Conservation (phyloP, 2,113 vertebrate genomes). For the Xenopus borealis region DNA sequence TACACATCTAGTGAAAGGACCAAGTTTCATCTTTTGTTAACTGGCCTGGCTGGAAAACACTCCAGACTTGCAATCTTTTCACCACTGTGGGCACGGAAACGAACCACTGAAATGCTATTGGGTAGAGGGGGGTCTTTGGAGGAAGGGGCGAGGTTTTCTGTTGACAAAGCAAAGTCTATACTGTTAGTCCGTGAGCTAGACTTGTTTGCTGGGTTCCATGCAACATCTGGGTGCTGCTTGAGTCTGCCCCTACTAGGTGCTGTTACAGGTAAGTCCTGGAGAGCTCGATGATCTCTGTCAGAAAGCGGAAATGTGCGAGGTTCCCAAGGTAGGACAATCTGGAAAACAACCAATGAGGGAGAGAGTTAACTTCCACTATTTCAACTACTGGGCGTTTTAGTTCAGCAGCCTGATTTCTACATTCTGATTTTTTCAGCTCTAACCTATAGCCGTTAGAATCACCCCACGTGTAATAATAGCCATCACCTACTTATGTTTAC, state of each 20-base stretch:
- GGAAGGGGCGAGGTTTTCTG: background rate
- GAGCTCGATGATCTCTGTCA: constrained; percentile 36
- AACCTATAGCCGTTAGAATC: no score
- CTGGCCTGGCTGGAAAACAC: constrained; percentile 6
- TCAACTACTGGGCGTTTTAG: no score
- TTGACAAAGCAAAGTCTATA: background rate
- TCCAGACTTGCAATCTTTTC: constrained; percentile 20
- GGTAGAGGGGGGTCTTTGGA: constrained; percentile 30
- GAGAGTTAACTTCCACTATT: no score
- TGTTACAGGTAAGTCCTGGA: constrained; percentile 21
- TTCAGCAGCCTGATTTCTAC: no score
- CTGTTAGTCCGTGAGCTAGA: constrained; percentile 10
- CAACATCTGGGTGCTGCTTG: background rate
- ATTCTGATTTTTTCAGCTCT: no score
- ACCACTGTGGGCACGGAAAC: constrained; percentile 1
- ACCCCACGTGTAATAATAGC: no score
- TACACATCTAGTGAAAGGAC: constrained; percentile 2
- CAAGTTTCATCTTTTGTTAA: constrained; percentile 18
- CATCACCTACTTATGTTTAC: no score
- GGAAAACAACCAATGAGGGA: background rate
- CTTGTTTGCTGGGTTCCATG: background rate
- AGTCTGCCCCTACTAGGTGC: background rate
- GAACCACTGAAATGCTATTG: constrained; percentile 42
- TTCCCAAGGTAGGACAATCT: constrained; percentile 54
- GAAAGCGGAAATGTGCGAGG: constrained; percentile 53